These are phyloP conservation scores for Erythrocebus patas DNA, from an alignment of 2,113 vertebrate species.

Conservation along the genomic window DNA sequence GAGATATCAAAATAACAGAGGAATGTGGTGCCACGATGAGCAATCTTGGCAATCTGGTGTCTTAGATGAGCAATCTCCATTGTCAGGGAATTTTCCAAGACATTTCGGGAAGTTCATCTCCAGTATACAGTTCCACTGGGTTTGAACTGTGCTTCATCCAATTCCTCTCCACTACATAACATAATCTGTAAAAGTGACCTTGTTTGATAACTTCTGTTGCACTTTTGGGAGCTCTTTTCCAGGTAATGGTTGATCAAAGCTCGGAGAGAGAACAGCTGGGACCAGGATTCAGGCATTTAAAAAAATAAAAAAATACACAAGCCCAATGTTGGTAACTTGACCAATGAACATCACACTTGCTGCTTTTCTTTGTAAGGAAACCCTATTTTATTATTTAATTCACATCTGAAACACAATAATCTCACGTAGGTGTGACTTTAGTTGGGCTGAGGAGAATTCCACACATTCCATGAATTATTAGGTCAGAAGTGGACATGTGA, in stretches of 20 bases:
- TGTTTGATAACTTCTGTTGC: background rate
- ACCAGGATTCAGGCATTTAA: background rate
- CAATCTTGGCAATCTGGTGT: no score
- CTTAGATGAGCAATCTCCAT: background rate
- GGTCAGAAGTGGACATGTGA: background rate
- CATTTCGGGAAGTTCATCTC: background rate
- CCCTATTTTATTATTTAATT: background rate
- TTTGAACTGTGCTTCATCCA: background rate
- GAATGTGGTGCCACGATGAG: no score
- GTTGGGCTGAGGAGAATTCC: accelerated
- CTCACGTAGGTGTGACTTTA: background rate
- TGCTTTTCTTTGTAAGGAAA: background rate
- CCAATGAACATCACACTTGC: background rate
- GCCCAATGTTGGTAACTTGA: background rate
- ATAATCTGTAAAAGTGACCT: background rate
- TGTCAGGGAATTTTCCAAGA: background rate
- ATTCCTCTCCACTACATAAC: background rate
- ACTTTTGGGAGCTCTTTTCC: background rate
- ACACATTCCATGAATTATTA: background rate
- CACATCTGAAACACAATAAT: no score
- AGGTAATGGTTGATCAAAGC: background rate
- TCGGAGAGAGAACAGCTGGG: background rate
- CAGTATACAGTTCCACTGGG: no score
- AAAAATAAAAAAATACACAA: background rate
- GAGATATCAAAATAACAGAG: background rate